Evolutionary conservation across 2,797 vertebrate species (phyloP).

Genomic region (Rhinoraja longicauda): DNA sequence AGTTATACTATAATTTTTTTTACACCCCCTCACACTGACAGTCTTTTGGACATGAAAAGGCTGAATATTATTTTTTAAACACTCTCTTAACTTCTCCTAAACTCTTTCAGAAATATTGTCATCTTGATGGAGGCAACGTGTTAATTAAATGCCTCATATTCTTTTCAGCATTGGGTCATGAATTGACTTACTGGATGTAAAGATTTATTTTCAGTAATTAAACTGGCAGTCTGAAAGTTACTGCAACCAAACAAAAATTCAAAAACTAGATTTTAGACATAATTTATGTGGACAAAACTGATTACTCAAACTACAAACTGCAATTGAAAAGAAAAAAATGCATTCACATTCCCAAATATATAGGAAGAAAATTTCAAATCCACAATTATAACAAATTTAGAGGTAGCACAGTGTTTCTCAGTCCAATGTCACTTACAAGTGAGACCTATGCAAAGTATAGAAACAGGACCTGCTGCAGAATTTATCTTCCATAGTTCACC

Average conservation of each 20-base stretch:
- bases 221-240: background rate
- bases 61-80: background rate
- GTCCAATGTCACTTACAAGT: background rate
- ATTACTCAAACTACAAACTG: background rate
- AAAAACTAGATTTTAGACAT: background rate
- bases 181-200: background rate
- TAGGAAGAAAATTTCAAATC: background rate
- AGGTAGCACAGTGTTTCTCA: background rate
- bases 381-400: too few relatives aligned
- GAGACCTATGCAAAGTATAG: background rate
- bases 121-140: background rate
- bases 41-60: too few relatives aligned
- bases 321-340: background rate
- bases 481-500: background rate
- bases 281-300: background rate
- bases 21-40: too few relatives aligned
- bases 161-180: background rate
- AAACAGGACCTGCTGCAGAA: background rate
- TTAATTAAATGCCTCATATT: background rate
- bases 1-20: background rate
- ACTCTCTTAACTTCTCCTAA: background rate
- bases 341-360: background rate
- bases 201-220: background rate
- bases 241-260: background rate
- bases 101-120: background rate